These are phyloP conservation scores for Dasyornis broadbenti DNA, from an alignment of 2,113 vertebrate species.

Conservation along the genomic window DNA sequence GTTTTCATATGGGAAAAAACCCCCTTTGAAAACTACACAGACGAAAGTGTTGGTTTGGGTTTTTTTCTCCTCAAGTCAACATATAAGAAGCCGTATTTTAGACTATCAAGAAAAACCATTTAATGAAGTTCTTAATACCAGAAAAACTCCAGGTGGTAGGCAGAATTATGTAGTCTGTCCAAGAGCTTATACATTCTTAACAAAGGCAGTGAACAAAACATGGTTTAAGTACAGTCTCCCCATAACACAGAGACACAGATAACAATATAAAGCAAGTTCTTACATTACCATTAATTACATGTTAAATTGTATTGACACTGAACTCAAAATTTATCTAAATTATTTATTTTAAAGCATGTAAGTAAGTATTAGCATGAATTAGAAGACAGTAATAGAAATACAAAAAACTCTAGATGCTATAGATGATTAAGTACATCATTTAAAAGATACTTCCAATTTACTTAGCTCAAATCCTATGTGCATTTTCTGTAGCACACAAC, in stretches of 20 bases:
- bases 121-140: background rate
- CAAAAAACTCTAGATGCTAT: background rate
- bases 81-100: background rate
- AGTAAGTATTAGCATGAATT: background rate
- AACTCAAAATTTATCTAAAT: background rate
- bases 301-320: background rate
- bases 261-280: background rate
- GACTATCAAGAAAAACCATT: background rate
- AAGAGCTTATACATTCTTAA: background rate
- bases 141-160: background rate
- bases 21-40: background rate
- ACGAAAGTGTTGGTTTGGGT: rapidly evolving
- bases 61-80: background rate
- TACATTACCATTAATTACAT: background rate
- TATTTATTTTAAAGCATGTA: background rate
- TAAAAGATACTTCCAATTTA: background rate
- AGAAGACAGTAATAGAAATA: background rate
- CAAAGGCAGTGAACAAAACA: background rate
- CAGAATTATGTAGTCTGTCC: background rate
- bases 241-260: background rate
- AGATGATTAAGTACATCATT: background rate
- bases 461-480: background rate
- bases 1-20: background rate
- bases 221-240: background rate
- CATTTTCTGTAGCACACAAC: background rate